Evolutionary conservation across 2,888 invertebrate species (phyloP), one percentile per base, ranked within the genome.

Genomic region (Torymus tubicola): DNA sequence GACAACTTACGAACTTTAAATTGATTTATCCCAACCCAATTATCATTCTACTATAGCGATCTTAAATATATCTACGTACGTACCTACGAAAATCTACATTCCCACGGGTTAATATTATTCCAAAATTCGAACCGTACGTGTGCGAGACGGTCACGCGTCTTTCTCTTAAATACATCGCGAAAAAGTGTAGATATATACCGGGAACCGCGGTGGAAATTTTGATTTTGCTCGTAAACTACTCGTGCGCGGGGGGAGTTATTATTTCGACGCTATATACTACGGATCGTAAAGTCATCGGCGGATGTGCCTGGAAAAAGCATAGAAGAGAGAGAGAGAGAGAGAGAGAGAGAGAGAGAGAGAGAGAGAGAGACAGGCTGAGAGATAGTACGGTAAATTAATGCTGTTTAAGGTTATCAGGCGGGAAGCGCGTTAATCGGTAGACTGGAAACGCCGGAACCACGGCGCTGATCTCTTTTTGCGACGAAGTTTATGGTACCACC

Each of bases 191-290:
- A 8, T 12, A 18, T 11, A 16, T 1, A n/a, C 12, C 42, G 12
- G n/a, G n/a, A n/a, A n/a, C 50, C 8, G 42, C 8, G 42, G 42
- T 8, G 42, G n/a, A 70, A 77, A 78, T 71, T 78, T 78, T 60
- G 24, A 71, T 65, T 60, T 31, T 11, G 50, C 57, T 64, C 55
- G 61, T 70, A 77, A 77, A 55, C 31, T 12, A 14, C 4, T 14
- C 13, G 10, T n/a, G n/a, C 18, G 14, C 52, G 52, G n/a, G 14
- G 12, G 52, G 5, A 60, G 18, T 72, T 63, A 72, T 72, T 63
- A 72, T 61, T 63, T 65, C 21, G 57, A 16, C 58, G 58, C 21
- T 21, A 31, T 16, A 21, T 21, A 21, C 21, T 21, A 21, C 2
- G 21, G 11, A 14, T 58, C 67, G 67, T 67, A 75, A 75, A 75